These are phyloP conservation scores for Chrysocyon brachyurus DNA, from an alignment of 2,797 vertebrate genomes.

Conservation along the genomic window DNA sequence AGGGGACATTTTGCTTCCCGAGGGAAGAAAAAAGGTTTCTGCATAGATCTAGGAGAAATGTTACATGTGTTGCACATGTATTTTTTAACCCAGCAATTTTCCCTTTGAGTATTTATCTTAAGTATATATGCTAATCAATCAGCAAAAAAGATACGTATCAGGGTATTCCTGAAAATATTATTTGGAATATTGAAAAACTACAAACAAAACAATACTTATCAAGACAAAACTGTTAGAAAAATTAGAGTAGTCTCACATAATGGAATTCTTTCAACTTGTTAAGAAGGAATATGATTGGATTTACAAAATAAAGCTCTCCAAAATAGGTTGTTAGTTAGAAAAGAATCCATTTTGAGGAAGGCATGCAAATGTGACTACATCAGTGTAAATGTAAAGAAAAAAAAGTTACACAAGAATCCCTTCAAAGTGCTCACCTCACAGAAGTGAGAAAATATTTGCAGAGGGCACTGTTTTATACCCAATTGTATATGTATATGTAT, in stretches of 20 bases:
- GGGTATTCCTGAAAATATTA: neutral
- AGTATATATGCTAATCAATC: neutral
- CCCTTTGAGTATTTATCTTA: slow-evolving; percentile 3
- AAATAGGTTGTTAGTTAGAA: neutral
- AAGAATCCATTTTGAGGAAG: neutral
- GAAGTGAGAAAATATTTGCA: neutral
- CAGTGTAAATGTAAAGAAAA: neutral
- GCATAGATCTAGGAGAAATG: neutral
- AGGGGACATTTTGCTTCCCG: neutral
- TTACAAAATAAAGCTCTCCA: slow-evolving; percentile 8
- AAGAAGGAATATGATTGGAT: neutral
- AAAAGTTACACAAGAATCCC: neutral
- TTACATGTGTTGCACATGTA: neutral
- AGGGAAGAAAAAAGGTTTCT: neutral
- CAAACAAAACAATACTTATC: neutral
- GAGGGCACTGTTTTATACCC: neutral
- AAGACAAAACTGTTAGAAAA: slow-evolving; percentile 15
- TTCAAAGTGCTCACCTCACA: neutral
- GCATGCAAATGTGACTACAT: neutral
- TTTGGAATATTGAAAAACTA: neutral
- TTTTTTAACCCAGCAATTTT: neutral
- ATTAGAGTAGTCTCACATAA: neutral
- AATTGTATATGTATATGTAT: neutral
- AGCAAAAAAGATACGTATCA: neutral
- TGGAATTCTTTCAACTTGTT: neutral